phyloP scores from a whole-genome alignment of 2,113 vertebrate species.

The Brienomyrus longianalis region DNA sequence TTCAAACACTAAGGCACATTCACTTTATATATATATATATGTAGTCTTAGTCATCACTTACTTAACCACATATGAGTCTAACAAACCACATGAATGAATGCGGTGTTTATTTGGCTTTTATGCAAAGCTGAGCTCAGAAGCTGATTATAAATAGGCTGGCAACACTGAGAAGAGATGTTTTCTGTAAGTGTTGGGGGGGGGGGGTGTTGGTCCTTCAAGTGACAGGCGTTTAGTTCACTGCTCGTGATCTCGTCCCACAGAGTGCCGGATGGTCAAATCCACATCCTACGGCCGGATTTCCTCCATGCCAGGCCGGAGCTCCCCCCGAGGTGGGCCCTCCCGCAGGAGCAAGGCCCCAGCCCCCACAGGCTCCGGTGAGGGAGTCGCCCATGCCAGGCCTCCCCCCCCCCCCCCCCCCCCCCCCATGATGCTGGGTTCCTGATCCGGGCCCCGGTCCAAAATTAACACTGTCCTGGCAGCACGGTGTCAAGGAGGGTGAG shows the following conservation, averaged over 20 bases:
- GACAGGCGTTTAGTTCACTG: background rate
- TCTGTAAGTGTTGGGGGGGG: background rate
- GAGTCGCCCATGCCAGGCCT: background rate
- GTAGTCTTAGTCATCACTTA: background rate
- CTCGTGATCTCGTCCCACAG: constrained; percentile 48
- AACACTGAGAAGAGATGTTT: background rate
- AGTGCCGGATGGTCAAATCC: constrained; percentile 92
- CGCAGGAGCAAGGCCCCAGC: constrained; percentile 92
- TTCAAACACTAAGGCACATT: background rate
- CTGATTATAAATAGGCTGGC: background rate
- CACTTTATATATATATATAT: background rate
- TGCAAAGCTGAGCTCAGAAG: background rate
- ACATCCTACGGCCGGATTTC: constrained; percentile 90
- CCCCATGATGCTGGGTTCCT: background rate
- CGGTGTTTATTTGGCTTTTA: background rate
- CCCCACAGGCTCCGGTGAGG: constrained; percentile 82
- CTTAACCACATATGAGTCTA: background rate
- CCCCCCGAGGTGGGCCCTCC: constrained; percentile 76
- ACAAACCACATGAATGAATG: background rate
- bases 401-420: too few species aligned
- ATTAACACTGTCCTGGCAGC: background rate
- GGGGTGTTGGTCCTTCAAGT: background rate
- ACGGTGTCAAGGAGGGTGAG: background rate
- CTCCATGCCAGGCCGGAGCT: constrained; percentile 69
- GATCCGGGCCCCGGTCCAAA: background rate